Evolutionary conservation across 1,140 invertebrate genomes (phyloP).

Genomic region (Goniozus legneri): DNA sequence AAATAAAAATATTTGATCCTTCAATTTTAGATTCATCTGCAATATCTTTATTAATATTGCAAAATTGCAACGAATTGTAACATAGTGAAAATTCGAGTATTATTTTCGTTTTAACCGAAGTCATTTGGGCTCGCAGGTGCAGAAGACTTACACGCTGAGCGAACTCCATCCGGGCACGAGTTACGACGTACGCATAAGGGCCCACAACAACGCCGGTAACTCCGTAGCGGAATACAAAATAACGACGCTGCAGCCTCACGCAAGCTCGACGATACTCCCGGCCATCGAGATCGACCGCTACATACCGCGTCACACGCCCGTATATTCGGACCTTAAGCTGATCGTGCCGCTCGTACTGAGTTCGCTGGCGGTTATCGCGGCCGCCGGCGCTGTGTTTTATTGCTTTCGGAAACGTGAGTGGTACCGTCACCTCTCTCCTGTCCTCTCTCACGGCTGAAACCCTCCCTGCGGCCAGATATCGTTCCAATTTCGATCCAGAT

Average conservation of each 20-base stretch:
- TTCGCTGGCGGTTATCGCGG: slow-evolving; percentile 47
- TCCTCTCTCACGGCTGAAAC: too few relatives aligned
- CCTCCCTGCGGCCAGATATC: too few relatives aligned
- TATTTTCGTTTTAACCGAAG: too few relatives aligned
- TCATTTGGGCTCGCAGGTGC: slow-evolving; percentile 42
- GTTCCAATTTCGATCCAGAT: too few relatives aligned
- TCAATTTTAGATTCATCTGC: too few relatives aligned
- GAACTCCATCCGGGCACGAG: slow-evolving; percentile 81
- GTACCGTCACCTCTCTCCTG: not conserved
- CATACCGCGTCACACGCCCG: slow-evolving; percentile 47
- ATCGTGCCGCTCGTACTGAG: slow-evolving; percentile 48
- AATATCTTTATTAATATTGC: too few relatives aligned
- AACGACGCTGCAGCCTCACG: slow-evolving; percentile 72
- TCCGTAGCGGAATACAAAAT: slow-evolving; percentile 85
- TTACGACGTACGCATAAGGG: slow-evolving; percentile 83
- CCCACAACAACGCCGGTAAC: slow-evolving; percentile 89
- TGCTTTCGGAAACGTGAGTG: slow-evolving; percentile 52
- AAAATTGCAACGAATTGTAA: too few relatives aligned
- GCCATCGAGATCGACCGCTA: slow-evolving; percentile 49
- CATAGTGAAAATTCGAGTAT: too few relatives aligned
- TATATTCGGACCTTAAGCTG: slow-evolving; percentile 49
- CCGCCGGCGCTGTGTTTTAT: slow-evolving; percentile 50
- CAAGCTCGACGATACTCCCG: slow-evolving; percentile 56
- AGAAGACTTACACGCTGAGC: slow-evolving; percentile 74
- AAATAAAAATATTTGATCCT: too few relatives aligned